These are phyloP conservation scores for Hirudinaria manillensis DNA, from an alignment of 2,888 invertebrate genomes.

Conservation along the genomic window DNA sequence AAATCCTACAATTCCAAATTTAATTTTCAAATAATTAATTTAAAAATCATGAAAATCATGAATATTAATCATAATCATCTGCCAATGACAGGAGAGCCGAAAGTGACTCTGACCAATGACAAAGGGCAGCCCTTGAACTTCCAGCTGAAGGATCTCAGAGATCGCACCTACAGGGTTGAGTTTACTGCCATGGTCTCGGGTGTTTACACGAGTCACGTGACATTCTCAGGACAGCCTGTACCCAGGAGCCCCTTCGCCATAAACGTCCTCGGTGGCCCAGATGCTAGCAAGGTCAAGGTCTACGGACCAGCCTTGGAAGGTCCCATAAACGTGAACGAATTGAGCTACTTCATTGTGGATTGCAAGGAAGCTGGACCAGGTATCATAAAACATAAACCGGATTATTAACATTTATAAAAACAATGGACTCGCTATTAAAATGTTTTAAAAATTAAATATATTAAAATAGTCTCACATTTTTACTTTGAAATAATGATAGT, in stretches of 20 bases:
- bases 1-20: too few species aligned
- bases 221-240: constrained; percentile 27
- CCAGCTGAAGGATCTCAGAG: constrained; percentile 52
- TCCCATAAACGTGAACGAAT: constrained; percentile 68
- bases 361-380: constrained; percentile 76
- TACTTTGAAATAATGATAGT: too few species aligned
- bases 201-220: constrained; percentile 26
- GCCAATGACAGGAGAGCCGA: constrained; percentile 28
- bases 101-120: constrained; percentile 30
- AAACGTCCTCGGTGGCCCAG: constrained; percentile 22
- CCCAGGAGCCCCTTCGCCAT: constrained; percentile 32
- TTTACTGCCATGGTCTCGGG: constrained; percentile 31
- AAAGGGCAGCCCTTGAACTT: constrained; percentile 25
- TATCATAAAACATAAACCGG: constrained; percentile 22
- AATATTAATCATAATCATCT: constrained; percentile 2
- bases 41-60: not conserved
- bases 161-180: constrained; percentile 66
- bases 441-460: not conserved
- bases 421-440: not conserved
- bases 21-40: not conserved
- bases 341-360: constrained; percentile 78
- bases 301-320: constrained; percentile 62
- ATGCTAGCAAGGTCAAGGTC: constrained; percentile 29
- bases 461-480: not conserved
- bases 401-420: not conserved